A percentile compares a stretch with the other conserved stretches of the same genome.
phyloP scores from a whole-genome alignment of 2,888 invertebrate species.

The Anagyrus pseudococci region DNA sequence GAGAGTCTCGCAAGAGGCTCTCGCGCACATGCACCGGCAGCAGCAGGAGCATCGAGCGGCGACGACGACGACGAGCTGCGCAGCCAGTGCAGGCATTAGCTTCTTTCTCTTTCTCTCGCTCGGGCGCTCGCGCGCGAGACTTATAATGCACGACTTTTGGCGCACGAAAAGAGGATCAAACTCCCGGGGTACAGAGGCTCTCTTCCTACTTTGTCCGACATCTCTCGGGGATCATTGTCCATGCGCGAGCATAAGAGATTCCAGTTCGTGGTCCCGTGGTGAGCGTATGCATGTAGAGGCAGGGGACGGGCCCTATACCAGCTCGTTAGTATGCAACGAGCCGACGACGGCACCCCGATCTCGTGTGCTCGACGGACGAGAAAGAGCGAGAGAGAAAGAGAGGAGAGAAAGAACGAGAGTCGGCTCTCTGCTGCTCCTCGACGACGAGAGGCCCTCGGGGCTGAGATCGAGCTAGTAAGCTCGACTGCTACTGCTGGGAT shows the following conservation, averaged over 20 bases:
- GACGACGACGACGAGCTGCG: background rate
- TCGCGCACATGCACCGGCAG: background rate
- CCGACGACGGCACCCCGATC: background rate
- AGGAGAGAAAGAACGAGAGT: no score
- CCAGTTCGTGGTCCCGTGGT: background rate
- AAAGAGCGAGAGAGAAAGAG: no score
- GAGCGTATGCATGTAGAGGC: no score
- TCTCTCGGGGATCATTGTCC: conserved; percentile 31
- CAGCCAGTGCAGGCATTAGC: no score
- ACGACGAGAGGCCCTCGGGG: no score
- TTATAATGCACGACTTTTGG: conserved; percentile 23
- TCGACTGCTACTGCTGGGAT: conserved; percentile 8
- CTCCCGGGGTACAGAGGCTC: no score
- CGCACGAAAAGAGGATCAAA: conserved; percentile 21
- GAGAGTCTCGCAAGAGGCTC: no score
- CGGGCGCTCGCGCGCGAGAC: background rate
- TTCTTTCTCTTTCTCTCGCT: no score
- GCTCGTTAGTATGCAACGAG: conserved; percentile 27
- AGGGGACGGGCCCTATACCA: no score
- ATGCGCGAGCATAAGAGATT: background rate
- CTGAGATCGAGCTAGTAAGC: background rate
- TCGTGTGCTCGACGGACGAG: background rate
- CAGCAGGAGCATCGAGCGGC: background rate
- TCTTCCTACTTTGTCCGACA: conserved; percentile 13
- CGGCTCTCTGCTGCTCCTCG: no score